phyloP scores from a whole-genome alignment of 64 coral and sea anemone species.

The Cladopsammia gracilis region DNA sequence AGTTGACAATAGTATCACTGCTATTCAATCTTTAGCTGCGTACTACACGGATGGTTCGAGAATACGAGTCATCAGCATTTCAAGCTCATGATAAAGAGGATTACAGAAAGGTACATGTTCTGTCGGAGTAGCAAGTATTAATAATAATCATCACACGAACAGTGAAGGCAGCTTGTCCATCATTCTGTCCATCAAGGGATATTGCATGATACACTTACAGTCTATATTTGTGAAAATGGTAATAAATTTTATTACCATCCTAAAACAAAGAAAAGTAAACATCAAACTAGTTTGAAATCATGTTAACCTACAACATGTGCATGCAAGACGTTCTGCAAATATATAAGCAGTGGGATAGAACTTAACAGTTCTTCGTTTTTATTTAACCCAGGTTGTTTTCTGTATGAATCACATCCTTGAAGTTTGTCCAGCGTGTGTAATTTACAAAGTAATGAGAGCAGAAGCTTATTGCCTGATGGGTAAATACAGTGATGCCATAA shows the following conservation, averaged over 20 bases:
- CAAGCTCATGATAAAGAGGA: conserved; percentile 92
- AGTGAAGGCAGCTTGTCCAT: too few relatives aligned
- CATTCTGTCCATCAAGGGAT: too few relatives aligned
- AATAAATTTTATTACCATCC: too few relatives aligned
- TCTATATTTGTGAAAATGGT: too few relatives aligned
- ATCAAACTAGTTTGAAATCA: too few relatives aligned
- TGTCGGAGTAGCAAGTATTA: background rate
- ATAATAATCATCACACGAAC: background rate
- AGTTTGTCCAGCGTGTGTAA: conserved; percentile 68
- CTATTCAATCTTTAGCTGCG: conserved; percentile 65
- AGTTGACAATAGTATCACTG: background rate
- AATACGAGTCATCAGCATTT: conserved; percentile 89
- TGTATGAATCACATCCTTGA: conserved; percentile 90
- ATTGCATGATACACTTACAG: too few relatives aligned
- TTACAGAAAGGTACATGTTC: conserved; percentile 84
- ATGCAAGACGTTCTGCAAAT: too few relatives aligned
- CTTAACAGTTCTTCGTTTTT: background rate
- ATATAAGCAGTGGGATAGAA: too few relatives aligned
- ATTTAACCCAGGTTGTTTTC: conserved; percentile 74
- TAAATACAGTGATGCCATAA: conserved; percentile 93
- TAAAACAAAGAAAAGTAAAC: too few relatives aligned
- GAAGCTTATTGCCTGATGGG: conserved; percentile 87
- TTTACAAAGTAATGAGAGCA: conserved; percentile 94
- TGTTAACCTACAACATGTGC: too few relatives aligned
- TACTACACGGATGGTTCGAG: conserved; percentile 78